A percentile compares a stretch with the other conserved stretches of the same genome.
phyloP scores from a whole-genome alignment of 2,113 vertebrate species.

The Bujurquina vittata region DNA sequence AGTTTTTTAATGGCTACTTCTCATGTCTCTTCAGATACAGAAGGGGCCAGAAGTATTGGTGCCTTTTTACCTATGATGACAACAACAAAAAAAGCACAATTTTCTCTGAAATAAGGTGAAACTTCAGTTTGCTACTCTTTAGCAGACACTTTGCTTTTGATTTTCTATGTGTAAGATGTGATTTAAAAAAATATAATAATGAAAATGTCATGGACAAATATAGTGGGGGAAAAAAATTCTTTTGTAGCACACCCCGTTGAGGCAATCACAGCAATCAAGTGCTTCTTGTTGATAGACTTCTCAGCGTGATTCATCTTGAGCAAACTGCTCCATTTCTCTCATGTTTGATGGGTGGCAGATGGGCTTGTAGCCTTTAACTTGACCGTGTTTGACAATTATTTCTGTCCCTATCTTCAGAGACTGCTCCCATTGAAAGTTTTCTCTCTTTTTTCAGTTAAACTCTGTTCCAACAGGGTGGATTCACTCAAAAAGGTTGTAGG shows the following conservation, averaged over 20 bases:
- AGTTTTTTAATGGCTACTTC: constrained; percentile 4
- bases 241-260: not conserved
- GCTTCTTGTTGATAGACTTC: not conserved
- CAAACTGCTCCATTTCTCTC: not conserved
- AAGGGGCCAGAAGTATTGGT: not conserved
- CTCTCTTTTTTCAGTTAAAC: not conserved
- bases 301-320: not conserved
- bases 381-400: not conserved
- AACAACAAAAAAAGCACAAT: not conserved
- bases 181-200: not conserved
- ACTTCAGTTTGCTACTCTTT: not conserved
- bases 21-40: constrained; percentile 23
- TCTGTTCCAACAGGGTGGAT: not conserved
- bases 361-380: not conserved
- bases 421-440: not conserved
- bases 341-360: not conserved
- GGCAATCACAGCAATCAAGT: not conserved
- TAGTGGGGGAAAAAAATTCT: not conserved
- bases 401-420: no score
- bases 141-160: not conserved
- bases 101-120: not conserved
- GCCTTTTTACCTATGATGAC: not conserved
- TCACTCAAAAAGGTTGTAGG: not conserved
- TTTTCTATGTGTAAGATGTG: not conserved
- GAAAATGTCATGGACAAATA: constrained; percentile 1